A percentile compares a stretch with the other conserved stretches of the same genome.
Conservation (phyloP, 2,797 vertebrate genomes). For the Poecilia gillii region DNA sequence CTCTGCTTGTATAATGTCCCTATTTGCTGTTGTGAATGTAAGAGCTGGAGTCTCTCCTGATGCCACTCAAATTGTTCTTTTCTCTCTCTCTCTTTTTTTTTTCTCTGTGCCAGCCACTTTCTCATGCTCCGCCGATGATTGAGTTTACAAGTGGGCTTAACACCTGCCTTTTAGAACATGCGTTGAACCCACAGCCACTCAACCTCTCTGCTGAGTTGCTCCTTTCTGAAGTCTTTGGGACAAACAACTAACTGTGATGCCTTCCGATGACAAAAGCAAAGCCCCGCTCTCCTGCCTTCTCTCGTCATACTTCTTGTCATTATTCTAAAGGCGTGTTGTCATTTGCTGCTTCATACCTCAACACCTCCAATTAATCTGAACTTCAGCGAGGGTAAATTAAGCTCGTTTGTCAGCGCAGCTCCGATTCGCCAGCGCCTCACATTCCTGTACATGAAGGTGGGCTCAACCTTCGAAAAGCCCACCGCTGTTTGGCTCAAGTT, state of each 20-base stretch:
- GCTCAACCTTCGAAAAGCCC: constrained; percentile 64
- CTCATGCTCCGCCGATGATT: constrained; percentile 66
- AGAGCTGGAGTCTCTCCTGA: constrained; percentile 50
- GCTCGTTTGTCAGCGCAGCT: constrained; percentile 74
- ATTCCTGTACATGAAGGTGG: constrained; percentile 74
- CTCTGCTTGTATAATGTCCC: constrained; percentile 55
- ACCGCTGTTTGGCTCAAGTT: constrained; percentile 58
- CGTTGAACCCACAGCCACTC: neutral
- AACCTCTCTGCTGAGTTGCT: constrained; percentile 15
- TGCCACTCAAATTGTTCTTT: constrained; percentile 63
- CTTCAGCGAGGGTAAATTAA: constrained; percentile 76
- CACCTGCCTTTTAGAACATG: constrained; percentile 42
- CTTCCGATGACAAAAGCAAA: constrained; percentile 59
- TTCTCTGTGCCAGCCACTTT: constrained; percentile 55
- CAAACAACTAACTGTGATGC: constrained; percentile 46
- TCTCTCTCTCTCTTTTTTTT: constrained; percentile 30
- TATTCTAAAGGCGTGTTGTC: constrained; percentile 77
- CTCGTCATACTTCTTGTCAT: constrained; percentile 59
- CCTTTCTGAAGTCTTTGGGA: constrained; percentile 29
- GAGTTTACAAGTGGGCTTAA: constrained; percentile 71
- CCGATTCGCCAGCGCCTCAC: constrained; percentile 61
- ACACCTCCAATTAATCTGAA: constrained; percentile 81
- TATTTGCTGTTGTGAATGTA: constrained; percentile 58
- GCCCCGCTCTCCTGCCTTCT: constrained; percentile 42
- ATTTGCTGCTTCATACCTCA: constrained; percentile 79